phyloP scores from a whole-genome alignment of 53 echinoderm and acorn worm genomes.

The Paelopatides confundens region DNA sequence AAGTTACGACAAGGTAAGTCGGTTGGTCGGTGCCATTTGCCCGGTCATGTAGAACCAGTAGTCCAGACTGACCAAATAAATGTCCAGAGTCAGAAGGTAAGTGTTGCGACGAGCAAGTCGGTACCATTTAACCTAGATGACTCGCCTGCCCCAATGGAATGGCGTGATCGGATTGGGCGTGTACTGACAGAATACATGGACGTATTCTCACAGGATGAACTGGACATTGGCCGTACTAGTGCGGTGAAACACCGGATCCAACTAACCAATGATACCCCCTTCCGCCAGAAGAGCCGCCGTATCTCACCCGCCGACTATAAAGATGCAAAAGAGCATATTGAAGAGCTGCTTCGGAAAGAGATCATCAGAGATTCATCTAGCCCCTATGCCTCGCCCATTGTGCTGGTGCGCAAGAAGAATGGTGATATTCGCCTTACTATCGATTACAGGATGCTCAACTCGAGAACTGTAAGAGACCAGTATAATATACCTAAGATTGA shows the following conservation, averaged over 20 bases:
- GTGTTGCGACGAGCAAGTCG: neutral
- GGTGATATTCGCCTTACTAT: conserved; percentile 58
- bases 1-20: neutral
- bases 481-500: conserved; percentile 66
- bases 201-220: conserved; percentile 59
- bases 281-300: conserved; percentile 54
- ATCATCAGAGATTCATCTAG: conserved; percentile 67
- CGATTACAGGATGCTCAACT: conserved; percentile 63
- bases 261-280: conserved; percentile 60
- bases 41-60: neutral
- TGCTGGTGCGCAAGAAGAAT: conserved; percentile 72
- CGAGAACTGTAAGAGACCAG: conserved; percentile 60
- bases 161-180: neutral
- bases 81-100: neutral
- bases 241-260: conserved; percentile 53
- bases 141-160: conserved; percentile 43
- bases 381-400: conserved; percentile 64
- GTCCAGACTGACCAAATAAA: neutral
- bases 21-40: conserved; percentile 9
- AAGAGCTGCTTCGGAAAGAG: conserved; percentile 59
- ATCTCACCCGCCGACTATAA: conserved; percentile 62
- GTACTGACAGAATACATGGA: neutral
- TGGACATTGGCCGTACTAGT: conserved; percentile 61
- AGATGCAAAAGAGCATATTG: conserved; percentile 59
- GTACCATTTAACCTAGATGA: conserved; percentile 23